phyloP scores from a whole-genome alignment of 2,113 vertebrate species.

The Perca fluviatilis region DNA sequence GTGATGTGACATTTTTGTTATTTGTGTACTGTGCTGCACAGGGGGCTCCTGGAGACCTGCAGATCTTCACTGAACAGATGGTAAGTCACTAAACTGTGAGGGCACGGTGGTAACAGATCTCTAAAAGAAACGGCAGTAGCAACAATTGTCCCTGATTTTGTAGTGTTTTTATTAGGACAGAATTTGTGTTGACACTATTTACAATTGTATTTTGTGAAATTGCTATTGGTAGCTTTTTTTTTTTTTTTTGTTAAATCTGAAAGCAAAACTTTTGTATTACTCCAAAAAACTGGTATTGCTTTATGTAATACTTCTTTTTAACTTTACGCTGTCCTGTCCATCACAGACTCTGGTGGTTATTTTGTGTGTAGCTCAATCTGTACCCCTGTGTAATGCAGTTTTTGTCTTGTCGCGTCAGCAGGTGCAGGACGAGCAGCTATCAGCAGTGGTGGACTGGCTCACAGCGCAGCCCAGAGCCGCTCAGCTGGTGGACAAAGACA shows the following conservation, averaged over 20 bases:
- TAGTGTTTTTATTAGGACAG: not conserved
- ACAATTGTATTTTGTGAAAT: not conserved
- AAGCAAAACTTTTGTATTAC: not conserved
- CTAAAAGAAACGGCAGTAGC: not conserved
- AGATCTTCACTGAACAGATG: constrained; percentile 98
- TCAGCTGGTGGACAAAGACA: constrained; percentile 96
- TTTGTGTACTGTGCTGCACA: constrained; percentile 64
- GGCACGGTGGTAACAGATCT: not conserved
- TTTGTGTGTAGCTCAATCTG: not conserved
- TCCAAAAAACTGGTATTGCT: not conserved
- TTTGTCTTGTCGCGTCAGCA: constrained; percentile 79
- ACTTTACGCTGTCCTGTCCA: not conserved
- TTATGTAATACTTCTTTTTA: not conserved
- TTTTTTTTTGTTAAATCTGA: not conserved
- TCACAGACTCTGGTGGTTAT: not conserved
- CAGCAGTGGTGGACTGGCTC: constrained; percentile 96
- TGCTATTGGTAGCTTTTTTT: not conserved
- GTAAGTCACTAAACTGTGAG: constrained; percentile 77
- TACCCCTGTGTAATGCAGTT: not conserved
- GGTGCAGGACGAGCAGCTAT: constrained; percentile 95
- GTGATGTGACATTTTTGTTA: not conserved
- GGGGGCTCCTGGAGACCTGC: constrained; percentile 93
- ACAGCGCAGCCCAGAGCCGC: constrained; percentile 94
- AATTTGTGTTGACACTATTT: too few species aligned
- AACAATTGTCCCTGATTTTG: not conserved